Evolutionary conservation across 2,113 vertebrate species (phyloP).

Genomic region (Spizaetus ornatus): DNA sequence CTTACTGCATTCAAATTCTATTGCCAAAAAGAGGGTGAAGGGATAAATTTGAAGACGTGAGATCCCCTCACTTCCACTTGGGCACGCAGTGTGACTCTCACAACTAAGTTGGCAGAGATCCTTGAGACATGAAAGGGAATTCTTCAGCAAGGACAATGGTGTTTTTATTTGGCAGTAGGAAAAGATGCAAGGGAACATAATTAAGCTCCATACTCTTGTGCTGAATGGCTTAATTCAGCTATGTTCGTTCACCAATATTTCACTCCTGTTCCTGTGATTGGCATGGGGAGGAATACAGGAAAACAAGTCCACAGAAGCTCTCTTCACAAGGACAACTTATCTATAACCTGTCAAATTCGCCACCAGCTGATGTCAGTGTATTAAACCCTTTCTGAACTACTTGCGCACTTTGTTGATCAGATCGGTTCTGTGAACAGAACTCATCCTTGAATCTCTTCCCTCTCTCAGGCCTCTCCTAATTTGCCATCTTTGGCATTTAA

Average conservation of each 20-base stretch:
- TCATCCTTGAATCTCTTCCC: background rate
- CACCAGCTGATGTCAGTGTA: conserved; percentile 59
- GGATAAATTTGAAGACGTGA: conserved; percentile 50
- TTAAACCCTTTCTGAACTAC: conserved; percentile 35
- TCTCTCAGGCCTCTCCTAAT: background rate
- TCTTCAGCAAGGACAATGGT: conserved; percentile 70
- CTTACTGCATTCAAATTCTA: conserved; percentile 49
- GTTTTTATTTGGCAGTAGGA: conserved; percentile 72
- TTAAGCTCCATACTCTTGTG: conserved; percentile 60
- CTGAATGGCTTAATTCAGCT: conserved; percentile 78
- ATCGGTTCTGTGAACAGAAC: background rate
- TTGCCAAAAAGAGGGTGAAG: background rate
- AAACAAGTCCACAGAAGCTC: conserved; percentile 41
- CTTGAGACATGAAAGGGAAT: conserved; percentile 73
- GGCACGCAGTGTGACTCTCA: conserved; percentile 65
- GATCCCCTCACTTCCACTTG: conserved; percentile 49
- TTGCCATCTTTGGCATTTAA: conserved; percentile 17
- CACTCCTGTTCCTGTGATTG: conserved; percentile 61
- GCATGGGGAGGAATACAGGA: conserved; percentile 52
- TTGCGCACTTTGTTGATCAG: background rate
- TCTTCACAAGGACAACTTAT: conserved; percentile 63
- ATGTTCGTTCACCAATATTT: conserved; percentile 42
- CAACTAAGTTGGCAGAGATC: conserved; percentile 74
- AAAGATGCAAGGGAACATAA: conserved; percentile 71
- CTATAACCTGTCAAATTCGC: conserved; percentile 65